Conservation (phyloP, 1,140 invertebrate genomes). For the Aporrectodea caliginosa region DNA sequence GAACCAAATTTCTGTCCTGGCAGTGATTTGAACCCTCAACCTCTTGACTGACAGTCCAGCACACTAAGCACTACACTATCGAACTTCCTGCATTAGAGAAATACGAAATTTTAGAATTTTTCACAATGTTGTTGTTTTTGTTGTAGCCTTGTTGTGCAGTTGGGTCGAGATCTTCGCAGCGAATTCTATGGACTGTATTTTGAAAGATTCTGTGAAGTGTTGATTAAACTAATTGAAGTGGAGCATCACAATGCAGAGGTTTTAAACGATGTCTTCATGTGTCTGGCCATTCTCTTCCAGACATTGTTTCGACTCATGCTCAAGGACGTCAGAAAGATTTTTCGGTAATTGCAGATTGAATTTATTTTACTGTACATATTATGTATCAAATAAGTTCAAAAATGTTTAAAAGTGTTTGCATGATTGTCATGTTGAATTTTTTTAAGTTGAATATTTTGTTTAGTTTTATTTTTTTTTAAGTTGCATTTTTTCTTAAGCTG, state of each 20-base stretch:
- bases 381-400: not conserved
- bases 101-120: not conserved
- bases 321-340: not conserved
- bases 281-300: not conserved
- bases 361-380: not conserved
- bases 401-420: not conserved
- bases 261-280: not conserved
- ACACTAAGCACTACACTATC: not conserved
- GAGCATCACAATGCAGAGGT: not conserved
- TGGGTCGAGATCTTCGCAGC: not conserved
- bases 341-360: not conserved
- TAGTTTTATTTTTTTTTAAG: not conserved
- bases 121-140: not conserved
- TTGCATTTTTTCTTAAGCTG: not conserved
- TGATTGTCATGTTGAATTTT: not conserved
- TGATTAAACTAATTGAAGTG: not conserved
- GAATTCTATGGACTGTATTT: not conserved
- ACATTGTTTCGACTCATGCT: not conserved
- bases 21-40: not conserved
- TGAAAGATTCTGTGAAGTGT: not conserved
- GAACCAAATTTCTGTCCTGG: not conserved
- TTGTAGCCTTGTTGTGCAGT: not conserved
- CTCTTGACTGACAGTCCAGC: too few species aligned
- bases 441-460: not conserved
- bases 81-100: not conserved